Base-by-base conservation (phyloP, 2,888 invertebrate genomes). In the Leucophora obtusa region DNA sequence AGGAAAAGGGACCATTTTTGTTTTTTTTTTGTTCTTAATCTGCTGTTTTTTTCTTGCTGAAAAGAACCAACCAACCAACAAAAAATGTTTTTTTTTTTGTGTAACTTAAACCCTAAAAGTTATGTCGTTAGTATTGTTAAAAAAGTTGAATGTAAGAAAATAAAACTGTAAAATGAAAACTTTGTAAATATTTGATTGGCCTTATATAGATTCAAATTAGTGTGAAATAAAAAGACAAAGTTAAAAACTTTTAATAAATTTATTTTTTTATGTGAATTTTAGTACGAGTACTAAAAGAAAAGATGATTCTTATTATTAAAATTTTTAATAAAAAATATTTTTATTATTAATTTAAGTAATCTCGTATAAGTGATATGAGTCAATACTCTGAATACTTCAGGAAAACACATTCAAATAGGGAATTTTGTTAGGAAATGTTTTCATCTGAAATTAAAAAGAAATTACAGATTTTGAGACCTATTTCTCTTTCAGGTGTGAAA, bases 131-230 rank as follows among this genome's bases (percentile, higher is more conserved):
- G 14, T 38, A 14, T 6, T 59, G 43, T 66, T 38, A 53, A 35
- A 43, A 47, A 50, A 50, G 21, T 15, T 35, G 21, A 38, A 8
- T 35, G 11, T 14, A 47, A 18, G 14, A 33, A 59, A 17, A 51
- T 5, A 53, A 24, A 51, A 21, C 21, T 33, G 18, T 10, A n/a
- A 33, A 21, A 18, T 17, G n/a, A 11, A 53, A 18, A 62, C 28
- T 53, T 71, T 62, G 7, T 71, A 63, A 71, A 71, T 11, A 54
- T 71, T 62, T 62, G 43, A 71, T 62, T 43, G 56, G 62, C 62
- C 54, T 62, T 43, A 53, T 60, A 53, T 51, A 51, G 70, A 60
- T 51, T 50, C 33, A 60, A 60, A 60, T 70, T 70, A 60, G 59
- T 71, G 60, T 43, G 5, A 51, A 70, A 35, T 50, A 7, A 24